Evolutionary conservation across 2,888 invertebrate species (phyloP), one percentile per base, ranked within the genome.

Genomic region (Piscicola geometra): DNA sequence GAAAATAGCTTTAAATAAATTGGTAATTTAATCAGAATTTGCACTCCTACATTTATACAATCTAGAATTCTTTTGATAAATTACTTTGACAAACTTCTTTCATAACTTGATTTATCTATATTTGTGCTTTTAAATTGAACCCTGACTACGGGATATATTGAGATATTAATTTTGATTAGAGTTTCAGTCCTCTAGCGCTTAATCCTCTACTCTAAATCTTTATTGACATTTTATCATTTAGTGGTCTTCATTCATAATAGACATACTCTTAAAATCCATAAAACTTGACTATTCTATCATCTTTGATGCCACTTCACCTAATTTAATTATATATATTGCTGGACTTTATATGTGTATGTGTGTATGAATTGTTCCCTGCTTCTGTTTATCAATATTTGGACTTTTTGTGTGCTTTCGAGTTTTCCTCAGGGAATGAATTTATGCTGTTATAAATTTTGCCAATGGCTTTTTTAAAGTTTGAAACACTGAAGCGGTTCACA

Each of bases 111-210:
- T 47, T 15, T 47, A 47, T 47, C 50, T 47, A 21, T 47, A 9
- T 15, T 15, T 15, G 21, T 21, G 50, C 21, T 47, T 47, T 47
- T 9, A 47, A 47, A 47, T 47, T 47, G 50, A 47, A 47, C 21
- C 21, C 50, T 47, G n/a, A n/a, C n/a, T 56, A 56, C 5, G 9
- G 21, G n/a, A 56, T 9, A 21, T 5, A 15, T 56, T 56, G 12
- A 15, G 9, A 56, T 56, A 56, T 56, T 25, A 56, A 56, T 56
- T 56, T 56, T 56, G 60, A 56, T 56, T 56, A 56, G n/a, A 56
- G 60, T 5, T 56, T 56, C 25, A 56, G 50, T 47, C 50, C 9
- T 15, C 9, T 9, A 56, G n/a, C 60, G 60, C 60, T 56, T 56
- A 56, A 56, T 56, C 60, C 9, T 21, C 60, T 56, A 5, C n/a